phyloP scores from a whole-genome alignment of 2,797 vertebrate species.

The Thripadectes ignobilis region DNA sequence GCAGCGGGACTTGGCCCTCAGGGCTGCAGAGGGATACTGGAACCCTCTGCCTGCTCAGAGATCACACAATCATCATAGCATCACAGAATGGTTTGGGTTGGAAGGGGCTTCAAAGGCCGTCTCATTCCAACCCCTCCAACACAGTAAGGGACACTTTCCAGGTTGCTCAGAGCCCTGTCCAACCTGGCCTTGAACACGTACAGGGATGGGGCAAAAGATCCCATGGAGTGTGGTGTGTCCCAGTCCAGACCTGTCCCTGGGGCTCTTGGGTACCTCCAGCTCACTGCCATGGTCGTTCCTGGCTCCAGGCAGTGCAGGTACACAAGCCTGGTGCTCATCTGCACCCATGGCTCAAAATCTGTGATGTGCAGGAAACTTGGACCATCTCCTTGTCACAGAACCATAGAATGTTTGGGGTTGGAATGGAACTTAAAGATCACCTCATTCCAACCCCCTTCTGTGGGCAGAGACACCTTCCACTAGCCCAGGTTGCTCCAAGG shows the following conservation, averaged over 20 bases:
- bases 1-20: no score
- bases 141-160: neutral
- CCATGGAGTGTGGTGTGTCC: rapidly evolving
- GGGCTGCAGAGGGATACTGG: neutral
- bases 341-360: neutral
- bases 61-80: neutral
- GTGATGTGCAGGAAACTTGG: no score
- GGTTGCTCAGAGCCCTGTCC: neutral
- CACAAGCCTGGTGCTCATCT: neutral
- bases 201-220: neutral
- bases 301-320: neutral
- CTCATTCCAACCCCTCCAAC: neutral
- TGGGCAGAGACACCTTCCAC: neutral
- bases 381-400: neutral
- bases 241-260: neutral
- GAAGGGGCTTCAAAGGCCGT: neutral
- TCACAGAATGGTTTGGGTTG: neutral
- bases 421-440: neutral
- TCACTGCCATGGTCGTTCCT: neutral
- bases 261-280: neutral
- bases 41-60: neutral
- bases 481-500: neutral
- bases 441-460: rapidly evolving
- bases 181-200: neutral
- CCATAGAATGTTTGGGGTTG: no score